Percentiles rank a stretch among this genome's conserved stretches.
Evolutionary conservation across 2,113 vertebrate species (phyloP).

Genomic region (Amphiprion ocellaris): DNA sequence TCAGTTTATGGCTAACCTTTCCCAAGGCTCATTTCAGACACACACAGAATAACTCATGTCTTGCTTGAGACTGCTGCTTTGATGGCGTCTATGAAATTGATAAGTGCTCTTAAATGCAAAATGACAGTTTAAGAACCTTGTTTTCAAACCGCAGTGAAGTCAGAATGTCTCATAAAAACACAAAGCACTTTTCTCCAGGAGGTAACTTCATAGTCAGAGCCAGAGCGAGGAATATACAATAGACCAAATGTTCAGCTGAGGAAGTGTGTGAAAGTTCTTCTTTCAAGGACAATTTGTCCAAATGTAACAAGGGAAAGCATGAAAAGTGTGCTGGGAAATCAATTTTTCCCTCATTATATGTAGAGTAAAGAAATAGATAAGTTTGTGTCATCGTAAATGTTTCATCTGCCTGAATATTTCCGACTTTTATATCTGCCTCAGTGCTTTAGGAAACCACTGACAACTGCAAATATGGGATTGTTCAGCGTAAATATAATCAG

Average conservation of each 20-base stretch:
- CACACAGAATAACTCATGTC: slow-evolving; percentile 68
- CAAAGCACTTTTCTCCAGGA: slow-evolving; percentile 60
- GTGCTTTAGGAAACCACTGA: neutral
- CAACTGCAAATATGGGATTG: slow-evolving; percentile 3
- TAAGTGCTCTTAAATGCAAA: slow-evolving; percentile 81
- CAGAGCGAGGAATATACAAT: slow-evolving; percentile 41
- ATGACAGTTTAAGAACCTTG: slow-evolving; percentile 82
- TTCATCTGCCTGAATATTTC: slow-evolving; percentile 28
- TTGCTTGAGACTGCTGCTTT: slow-evolving; percentile 64
- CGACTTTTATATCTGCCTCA: slow-evolving; percentile 11
- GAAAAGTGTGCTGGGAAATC: slow-evolving; percentile 27
- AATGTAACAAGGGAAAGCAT: slow-evolving; percentile 35
- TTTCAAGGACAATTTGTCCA: slow-evolving; percentile 45
- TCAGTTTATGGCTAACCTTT: slow-evolving; percentile 75
- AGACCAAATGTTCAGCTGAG: slow-evolving; percentile 28
- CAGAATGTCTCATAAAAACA: slow-evolving; percentile 69
- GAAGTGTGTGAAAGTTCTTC: slow-evolving; percentile 9
- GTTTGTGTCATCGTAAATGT: slow-evolving; percentile 29
- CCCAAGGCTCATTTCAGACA: slow-evolving; percentile 70
- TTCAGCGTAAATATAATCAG: slow-evolving; percentile 22
- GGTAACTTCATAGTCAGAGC: slow-evolving; percentile 45
- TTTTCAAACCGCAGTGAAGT: slow-evolving; percentile 64
- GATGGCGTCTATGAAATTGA: slow-evolving; percentile 77
- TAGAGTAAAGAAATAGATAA: slow-evolving; percentile 27
- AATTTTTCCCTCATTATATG: slow-evolving; percentile 20